phyloP scores from a whole-genome alignment of 30 jellyfish, hydroid and myxozoan genomes.

The Pseudorhiza aurosa region DNA sequence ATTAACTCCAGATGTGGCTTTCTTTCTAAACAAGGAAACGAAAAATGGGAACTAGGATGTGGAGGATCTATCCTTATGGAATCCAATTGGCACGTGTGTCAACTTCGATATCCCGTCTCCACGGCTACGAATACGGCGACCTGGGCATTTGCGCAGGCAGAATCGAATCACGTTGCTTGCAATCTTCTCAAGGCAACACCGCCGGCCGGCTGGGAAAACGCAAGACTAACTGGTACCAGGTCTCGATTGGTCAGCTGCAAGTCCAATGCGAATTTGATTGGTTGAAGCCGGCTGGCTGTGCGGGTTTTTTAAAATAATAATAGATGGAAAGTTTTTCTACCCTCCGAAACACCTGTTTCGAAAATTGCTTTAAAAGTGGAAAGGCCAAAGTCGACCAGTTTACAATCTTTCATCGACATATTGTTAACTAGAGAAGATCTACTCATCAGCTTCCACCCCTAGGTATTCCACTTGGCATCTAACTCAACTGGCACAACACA shows the following conservation, averaged over 20 bases:
- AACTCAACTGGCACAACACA: not conserved
- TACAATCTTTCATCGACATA: conserved; percentile 29
- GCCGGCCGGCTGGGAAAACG: conserved; percentile 79
- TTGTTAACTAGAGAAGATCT: conserved; percentile 6
- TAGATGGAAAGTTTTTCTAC: conserved; percentile 65
- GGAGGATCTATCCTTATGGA: not conserved
- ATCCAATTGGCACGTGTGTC: conserved; percentile 46
- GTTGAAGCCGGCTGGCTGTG: conserved; percentile 86
- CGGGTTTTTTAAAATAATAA: conserved; percentile 84
- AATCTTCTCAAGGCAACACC: conserved; percentile 30
- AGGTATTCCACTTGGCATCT: not conserved
- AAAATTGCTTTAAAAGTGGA: conserved; percentile 73
- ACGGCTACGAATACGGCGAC: conserved; percentile 48
- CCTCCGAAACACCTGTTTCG: conserved; percentile 75
- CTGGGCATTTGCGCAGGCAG: conserved; percentile 14
- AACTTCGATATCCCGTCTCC: conserved; percentile 20
- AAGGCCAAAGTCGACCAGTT: conserved; percentile 67
- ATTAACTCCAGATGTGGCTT: conserved; percentile 38
- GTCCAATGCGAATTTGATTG: conserved; percentile 54
- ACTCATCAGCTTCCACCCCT: not conserved
- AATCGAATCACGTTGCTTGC: conserved; percentile 46
- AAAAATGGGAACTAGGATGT: not conserved
- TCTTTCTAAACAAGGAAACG: not conserved
- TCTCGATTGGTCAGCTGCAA: conserved; percentile 83
- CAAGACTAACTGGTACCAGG: conserved; percentile 84